A percentile compares a stretch with the other conserved stretches of the same genome.
phyloP scores from a whole-genome alignment of 1,140 invertebrate genomes.

The Caerostris extrusa region DNA sequence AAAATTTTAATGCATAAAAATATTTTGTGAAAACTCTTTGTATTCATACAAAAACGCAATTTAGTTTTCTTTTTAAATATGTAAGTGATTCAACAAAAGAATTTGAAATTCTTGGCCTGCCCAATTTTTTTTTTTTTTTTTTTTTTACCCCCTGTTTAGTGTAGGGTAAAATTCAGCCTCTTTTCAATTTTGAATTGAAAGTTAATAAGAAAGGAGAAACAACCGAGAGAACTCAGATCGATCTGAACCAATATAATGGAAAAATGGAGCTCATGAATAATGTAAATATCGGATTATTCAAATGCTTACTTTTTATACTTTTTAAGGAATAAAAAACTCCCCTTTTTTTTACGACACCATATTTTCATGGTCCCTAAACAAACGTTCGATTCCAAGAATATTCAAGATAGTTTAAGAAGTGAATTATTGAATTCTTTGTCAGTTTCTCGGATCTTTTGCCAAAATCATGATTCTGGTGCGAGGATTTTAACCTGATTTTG shows the following conservation, averaged over 20 bases:
- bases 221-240: neutral
- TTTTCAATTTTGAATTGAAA: conserved; percentile 18
- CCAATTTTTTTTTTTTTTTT: neutral
- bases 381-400: neutral
- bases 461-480: too few relatives aligned
- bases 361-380: conserved; percentile 14
- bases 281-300: conserved; percentile 12
- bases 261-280: conserved; percentile 6
- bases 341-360: neutral
- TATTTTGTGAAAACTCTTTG: neutral
- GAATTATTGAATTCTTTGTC: neutral
- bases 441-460: neutral
- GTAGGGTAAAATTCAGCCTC: neutral
- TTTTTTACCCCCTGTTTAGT: neutral
- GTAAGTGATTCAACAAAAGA: conserved; percentile 1
- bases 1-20: neutral
- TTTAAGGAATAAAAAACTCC: neutral
- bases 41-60: neutral
- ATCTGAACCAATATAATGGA: neutral
- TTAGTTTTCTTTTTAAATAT: neutral
- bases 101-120: neutral
- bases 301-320: neutral
- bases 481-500: too few relatives aligned
- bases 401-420: neutral
- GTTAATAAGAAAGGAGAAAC: neutral